Conservation (phyloP, 2,888 invertebrate genomes). For the Anaspis maculata region DNA sequence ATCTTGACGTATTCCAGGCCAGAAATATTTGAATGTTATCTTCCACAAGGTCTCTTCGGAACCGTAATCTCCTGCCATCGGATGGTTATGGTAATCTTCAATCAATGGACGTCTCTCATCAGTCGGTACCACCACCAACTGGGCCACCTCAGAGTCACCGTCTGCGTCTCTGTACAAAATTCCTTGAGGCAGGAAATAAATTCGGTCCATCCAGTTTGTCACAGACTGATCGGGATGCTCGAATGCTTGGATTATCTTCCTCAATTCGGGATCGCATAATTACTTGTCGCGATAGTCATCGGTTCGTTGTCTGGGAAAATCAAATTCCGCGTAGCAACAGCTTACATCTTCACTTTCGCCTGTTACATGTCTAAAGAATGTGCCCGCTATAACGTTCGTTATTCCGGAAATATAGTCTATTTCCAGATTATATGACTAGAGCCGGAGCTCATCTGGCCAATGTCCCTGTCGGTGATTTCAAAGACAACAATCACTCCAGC, state of each 20-base stretch:
- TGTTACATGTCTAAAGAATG: conserved; percentile 26
- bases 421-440: conserved; percentile 34
- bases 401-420: conserved; percentile 36
- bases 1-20: conserved; percentile 13
- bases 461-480: conserved; percentile 37
- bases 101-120: conserved; percentile 9
- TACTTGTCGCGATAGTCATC: conserved; percentile 15
- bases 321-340: conserved; percentile 9
- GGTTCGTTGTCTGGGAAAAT: no score
- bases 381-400: conserved; percentile 35
- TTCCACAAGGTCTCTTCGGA: conserved; percentile 9
- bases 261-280: conserved; percentile 17
- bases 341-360: background rate
- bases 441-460: conserved; percentile 40
- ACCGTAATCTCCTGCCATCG: conserved; percentile 22
- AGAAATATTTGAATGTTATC: conserved; percentile 15
- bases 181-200: no score
- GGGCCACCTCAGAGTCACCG: conserved; percentile 17
- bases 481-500: conserved; percentile 38
- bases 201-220: conserved; percentile 11
- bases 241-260: conserved; percentile 20
- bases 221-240: conserved; percentile 9
- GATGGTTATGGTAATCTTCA: conserved; percentile 17
- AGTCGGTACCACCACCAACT: conserved; percentile 18
- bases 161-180: no score